phyloP scores from a whole-genome alignment of 2,797 vertebrate species.

The Halcyon chelicuti region DNA sequence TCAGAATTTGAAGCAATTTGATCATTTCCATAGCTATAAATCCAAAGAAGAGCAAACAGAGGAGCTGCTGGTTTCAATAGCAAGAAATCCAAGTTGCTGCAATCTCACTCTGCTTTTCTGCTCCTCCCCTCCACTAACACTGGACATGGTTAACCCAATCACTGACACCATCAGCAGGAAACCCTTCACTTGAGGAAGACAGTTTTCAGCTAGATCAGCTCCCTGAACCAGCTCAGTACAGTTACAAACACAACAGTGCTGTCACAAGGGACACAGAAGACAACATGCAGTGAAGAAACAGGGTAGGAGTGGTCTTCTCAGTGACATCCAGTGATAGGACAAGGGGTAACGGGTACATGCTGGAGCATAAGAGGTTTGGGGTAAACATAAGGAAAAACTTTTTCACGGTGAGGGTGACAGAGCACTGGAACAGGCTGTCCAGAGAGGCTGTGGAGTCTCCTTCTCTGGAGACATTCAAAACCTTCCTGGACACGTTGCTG shows the following conservation, averaged over 20 bases:
- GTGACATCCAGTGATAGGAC: too few species aligned
- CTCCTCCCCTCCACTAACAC: neutral
- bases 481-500: too few species aligned
- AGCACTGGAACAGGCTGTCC: too few species aligned
- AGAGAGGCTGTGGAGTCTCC: too few species aligned
- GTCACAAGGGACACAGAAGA: neutral
- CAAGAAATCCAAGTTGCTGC: neutral
- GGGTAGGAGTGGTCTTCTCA: neutral
- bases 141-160: neutral
- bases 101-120: neutral
- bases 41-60: neutral
- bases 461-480: too few species aligned
- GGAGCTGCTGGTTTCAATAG: neutral
- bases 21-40: neutral
- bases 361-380: too few species aligned
- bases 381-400: too few species aligned
- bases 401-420: too few species aligned
- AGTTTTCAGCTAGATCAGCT: neutral
- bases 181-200: neutral
- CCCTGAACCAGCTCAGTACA: neutral
- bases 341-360: too few species aligned
- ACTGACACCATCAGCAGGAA: neutral
- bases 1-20: neutral
- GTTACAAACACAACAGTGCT: neutral
- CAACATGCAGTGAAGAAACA: neutral